phyloP scores from a whole-genome alignment of 2,797 vertebrate species.

The Synaphobranchus kaupii region DNA sequence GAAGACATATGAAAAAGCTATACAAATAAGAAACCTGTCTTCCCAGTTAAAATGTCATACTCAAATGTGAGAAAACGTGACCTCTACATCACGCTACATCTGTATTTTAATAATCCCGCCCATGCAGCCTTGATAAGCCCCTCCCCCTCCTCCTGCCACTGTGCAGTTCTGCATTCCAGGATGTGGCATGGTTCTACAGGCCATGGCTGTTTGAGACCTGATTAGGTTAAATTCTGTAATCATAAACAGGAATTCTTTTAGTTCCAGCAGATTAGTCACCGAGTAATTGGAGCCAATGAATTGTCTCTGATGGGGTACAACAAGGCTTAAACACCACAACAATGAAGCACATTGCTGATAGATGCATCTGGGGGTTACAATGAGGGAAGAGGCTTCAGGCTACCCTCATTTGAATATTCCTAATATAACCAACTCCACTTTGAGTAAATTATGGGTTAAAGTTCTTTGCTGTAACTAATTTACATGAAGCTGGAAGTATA shows the following conservation, averaged over 20 bases:
- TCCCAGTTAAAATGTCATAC: not conserved
- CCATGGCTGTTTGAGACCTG: not conserved
- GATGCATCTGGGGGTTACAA: no score
- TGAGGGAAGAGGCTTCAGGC: not conserved
- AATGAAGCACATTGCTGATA: not conserved
- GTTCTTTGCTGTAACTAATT: not conserved
- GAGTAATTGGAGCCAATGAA: not conserved
- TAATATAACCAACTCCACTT: not conserved
- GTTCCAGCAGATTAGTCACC: not conserved
- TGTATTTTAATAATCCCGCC: no score
- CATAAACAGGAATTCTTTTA: not conserved
- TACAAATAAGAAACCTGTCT: not conserved
- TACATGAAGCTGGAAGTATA: not conserved
- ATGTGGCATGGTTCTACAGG: not conserved
- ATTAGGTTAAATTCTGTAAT: not conserved
- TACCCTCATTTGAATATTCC: not conserved
- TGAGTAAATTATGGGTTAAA: not conserved
- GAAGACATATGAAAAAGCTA: not conserved
- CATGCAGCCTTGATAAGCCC: not conserved
- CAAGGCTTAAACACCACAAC: not conserved
- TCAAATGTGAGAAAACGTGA: not conserved
- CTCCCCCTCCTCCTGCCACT: not conserved
- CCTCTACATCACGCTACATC: no score
- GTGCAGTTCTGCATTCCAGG: not conserved
- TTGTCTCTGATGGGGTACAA: not conserved